Conservation (phyloP, 53 echinoderm and acorn worm genomes). For the Holothuria scabra region DNA sequence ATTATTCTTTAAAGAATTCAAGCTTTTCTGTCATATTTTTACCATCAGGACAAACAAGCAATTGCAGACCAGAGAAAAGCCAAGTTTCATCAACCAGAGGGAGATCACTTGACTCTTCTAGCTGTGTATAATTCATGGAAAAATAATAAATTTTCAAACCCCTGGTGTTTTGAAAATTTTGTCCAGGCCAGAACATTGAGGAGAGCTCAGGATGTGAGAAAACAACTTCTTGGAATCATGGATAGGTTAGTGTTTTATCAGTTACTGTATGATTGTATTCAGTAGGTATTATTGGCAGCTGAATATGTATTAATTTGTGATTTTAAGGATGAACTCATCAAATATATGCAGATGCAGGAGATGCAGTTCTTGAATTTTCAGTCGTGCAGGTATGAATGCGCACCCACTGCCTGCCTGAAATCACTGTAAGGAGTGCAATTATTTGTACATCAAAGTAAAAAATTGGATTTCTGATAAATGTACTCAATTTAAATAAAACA, state of each 20-base stretch:
- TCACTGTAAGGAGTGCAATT: too few relatives aligned
- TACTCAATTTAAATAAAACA: too few relatives aligned
- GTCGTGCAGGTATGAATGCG: too few relatives aligned
- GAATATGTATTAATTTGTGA: too few relatives aligned
- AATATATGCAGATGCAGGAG: too few relatives aligned
- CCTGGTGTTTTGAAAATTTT: slow-evolving; percentile 99
- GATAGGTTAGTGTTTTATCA: slow-evolving; percentile 67
- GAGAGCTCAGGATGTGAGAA: slow-evolving; percentile 95
- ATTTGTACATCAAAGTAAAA: too few relatives aligned
- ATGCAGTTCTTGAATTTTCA: too few relatives aligned
- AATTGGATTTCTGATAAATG: too few relatives aligned
- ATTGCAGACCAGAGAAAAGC: slow-evolving; percentile 98
- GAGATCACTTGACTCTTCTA: slow-evolving; percentile 90
- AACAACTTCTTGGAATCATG: slow-evolving; percentile 98
- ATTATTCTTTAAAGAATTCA: not conserved
- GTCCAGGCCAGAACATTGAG: slow-evolving; percentile 97
- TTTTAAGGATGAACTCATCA: too few relatives aligned
- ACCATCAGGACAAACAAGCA: slow-evolving; percentile 90
- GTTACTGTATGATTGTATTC: too few relatives aligned
- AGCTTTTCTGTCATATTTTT: slow-evolving; percentile 2
- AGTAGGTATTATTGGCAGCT: too few relatives aligned
- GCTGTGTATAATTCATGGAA: slow-evolving; percentile 99
- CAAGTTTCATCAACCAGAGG: slow-evolving; percentile 98
- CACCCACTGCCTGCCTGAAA: too few relatives aligned
- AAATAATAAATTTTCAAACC: slow-evolving; percentile 99